A percentile compares a stretch with the other conserved stretches of the same genome.
Evolutionary conservation across 1,140 invertebrate species (phyloP).

Genomic region (Scaptodrosophila lebanonensis): DNA sequence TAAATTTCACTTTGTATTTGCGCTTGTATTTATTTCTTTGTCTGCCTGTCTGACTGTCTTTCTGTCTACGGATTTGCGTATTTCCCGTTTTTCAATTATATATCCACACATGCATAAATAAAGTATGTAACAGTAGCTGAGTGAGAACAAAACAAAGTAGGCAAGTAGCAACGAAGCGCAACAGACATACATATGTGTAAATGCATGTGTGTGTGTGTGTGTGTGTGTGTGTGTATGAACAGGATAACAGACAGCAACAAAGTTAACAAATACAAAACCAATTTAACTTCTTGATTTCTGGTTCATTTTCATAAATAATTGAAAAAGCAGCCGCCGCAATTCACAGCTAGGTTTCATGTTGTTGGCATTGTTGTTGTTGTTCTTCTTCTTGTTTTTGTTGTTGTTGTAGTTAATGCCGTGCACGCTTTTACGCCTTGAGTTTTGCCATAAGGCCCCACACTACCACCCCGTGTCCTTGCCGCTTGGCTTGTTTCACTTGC

Average conservation of each 20-base stretch:
- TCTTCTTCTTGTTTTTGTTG: slow-evolving; percentile 1
- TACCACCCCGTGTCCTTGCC: slow-evolving; percentile 1
- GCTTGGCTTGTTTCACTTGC: slow-evolving; percentile 18
- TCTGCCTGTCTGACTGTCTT: slow-evolving; percentile 38
- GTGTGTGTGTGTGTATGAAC: slow-evolving; percentile 18
- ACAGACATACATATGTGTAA: slow-evolving; percentile 15
- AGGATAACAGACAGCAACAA: slow-evolving; percentile 34
- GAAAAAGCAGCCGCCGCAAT: slow-evolving; percentile 28
- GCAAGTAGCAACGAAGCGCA: too few relatives aligned
- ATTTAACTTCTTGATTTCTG: slow-evolving; percentile 71
- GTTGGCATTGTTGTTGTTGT: too few relatives aligned
- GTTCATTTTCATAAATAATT: slow-evolving; percentile 67
- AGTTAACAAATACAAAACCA: slow-evolving; percentile 71
- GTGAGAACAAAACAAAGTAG: too few relatives aligned
- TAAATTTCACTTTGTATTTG: slow-evolving; percentile 68
- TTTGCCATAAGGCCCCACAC: background rate
- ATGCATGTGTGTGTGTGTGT: background rate
- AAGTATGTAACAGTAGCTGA: background rate
- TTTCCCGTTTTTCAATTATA: slow-evolving; percentile 61
- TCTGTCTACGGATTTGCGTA: slow-evolving; percentile 27
- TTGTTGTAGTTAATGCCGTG: background rate
- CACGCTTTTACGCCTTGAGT: slow-evolving; percentile 12
- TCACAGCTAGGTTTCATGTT: too few relatives aligned
- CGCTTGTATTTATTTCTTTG: slow-evolving; percentile 9
- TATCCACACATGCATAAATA: slow-evolving; percentile 1